These are phyloP conservation scores for Dasyprocta punctata DNA, from an alignment of 2,113 vertebrate species.

Conservation along the genomic window DNA sequence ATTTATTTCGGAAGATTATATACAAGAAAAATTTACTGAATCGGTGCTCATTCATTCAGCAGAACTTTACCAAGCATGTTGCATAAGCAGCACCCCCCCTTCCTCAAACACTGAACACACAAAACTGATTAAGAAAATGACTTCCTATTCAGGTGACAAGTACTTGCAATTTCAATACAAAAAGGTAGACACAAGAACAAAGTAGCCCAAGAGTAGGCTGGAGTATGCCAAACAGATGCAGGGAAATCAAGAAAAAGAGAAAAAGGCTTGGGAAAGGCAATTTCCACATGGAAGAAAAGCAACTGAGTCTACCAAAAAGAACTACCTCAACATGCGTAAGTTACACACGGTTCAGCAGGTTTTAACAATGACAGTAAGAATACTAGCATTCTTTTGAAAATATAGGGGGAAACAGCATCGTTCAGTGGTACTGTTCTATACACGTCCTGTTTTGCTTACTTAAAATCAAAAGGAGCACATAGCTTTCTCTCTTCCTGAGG, in stretches of 20 bases:
- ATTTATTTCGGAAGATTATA: neutral
- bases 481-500: neutral
- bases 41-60: neutral
- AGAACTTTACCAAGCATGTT: neutral
- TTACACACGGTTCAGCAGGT: neutral
- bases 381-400: neutral
- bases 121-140: neutral
- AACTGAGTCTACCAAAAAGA: neutral
- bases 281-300: neutral
- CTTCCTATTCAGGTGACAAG: neutral
- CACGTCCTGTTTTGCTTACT: neutral
- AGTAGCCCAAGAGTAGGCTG: neutral
- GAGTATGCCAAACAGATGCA: neutral
- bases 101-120: neutral
- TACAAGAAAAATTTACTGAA: neutral
- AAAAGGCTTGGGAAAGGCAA: neutral
- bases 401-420: neutral
- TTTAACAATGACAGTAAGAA: neutral
- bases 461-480: constrained; percentile 18
- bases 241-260: neutral
- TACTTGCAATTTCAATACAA: neutral
- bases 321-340: neutral
- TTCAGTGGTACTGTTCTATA: neutral
- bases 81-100: neutral
- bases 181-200: neutral